Percentiles rank a stretch among this genome's conserved stretches.
Evolutionary conservation across 2,888 invertebrate species (phyloP).

Genomic region (Pristionchus maxplancki): DNA sequence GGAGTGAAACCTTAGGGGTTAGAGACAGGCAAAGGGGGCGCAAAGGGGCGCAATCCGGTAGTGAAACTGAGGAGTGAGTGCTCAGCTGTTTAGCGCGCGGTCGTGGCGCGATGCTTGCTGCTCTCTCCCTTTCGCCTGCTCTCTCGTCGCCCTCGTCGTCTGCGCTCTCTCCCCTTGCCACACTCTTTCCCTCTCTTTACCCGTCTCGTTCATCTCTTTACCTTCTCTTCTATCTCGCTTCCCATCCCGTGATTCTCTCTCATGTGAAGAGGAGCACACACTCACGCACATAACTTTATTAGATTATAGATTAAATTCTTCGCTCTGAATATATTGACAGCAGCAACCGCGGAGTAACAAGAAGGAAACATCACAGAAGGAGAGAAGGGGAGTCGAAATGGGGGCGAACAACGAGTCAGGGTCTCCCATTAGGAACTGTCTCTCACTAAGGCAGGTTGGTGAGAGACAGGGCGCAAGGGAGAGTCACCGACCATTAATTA

Average conservation of each 20-base stretch:
- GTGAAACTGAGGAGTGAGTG: background rate
- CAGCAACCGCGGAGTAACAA: background rate
- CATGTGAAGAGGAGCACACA: background rate
- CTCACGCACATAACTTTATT: constrained; percentile 9
- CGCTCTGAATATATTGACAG: background rate
- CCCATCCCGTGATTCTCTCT: constrained; percentile 47
- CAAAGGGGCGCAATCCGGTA: background rate
- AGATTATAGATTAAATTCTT: background rate
- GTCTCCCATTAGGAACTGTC: background rate
- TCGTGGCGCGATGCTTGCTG: constrained; percentile 6
- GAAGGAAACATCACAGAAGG: constrained; percentile 17
- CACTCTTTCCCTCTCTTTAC: background rate
- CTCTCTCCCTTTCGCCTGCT: background rate
- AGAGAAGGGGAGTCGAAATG: background rate
- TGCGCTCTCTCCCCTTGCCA: background rate
- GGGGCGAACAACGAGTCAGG: background rate
- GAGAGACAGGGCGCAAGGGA: background rate
- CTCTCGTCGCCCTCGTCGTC: background rate
- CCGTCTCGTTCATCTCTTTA: constrained; percentile 3
- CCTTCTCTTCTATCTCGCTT: background rate
- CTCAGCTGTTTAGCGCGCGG: constrained; percentile 51
- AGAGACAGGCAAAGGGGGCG: background rate
- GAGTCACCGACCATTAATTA: background rate
- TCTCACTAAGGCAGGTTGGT: background rate
- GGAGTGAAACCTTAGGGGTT: no score